These are phyloP conservation scores for Ferdinandea cuprea DNA, from an alignment of 2,888 invertebrate species.

Conservation along the genomic window DNA sequence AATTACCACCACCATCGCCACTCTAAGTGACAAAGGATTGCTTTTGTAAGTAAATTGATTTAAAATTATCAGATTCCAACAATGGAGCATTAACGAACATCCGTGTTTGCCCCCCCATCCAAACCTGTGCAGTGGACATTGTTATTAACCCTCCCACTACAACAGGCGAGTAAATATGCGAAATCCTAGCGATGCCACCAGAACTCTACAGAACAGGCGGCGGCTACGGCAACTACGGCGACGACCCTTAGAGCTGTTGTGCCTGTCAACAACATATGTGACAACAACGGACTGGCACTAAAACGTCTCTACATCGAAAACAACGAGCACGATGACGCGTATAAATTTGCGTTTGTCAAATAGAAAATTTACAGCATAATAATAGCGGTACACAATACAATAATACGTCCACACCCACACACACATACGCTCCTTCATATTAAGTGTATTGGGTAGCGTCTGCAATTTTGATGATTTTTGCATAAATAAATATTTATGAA, in stretches of 20 bases:
- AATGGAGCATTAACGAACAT: slow-evolving; percentile 68
- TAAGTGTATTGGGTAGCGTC: slow-evolving; percentile 65
- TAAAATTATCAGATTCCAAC: slow-evolving; percentile 70
- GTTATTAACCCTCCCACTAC: slow-evolving; percentile 35
- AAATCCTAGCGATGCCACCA: too few species aligned
- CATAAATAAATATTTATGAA: slow-evolving; percentile 84
- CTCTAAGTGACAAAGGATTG: slow-evolving; percentile 31
- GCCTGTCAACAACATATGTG: slow-evolving; percentile 71
- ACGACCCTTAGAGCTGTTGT: slow-evolving; percentile 60
- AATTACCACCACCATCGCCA: slow-evolving; percentile 7
- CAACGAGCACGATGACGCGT: slow-evolving; percentile 53
- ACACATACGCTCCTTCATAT: not conserved
- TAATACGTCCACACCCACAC: slow-evolving; percentile 20
- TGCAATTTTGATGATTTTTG: slow-evolving; percentile 78
- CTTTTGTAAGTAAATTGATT: slow-evolving; percentile 67
- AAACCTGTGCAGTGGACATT: slow-evolving; percentile 48
- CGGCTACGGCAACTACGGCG: too few species aligned
- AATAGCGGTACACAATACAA: slow-evolving; percentile 67
- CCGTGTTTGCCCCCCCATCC: not conserved
- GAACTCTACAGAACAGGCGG: too few species aligned
- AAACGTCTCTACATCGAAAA: slow-evolving; percentile 10
- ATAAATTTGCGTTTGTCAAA: slow-evolving; percentile 73
- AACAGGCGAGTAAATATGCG: slow-evolving; percentile 29
- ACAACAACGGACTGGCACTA: slow-evolving; percentile 56
- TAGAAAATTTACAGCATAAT: slow-evolving; percentile 74